These are phyloP conservation scores for Alethe castanea DNA, from an alignment of 2,113 vertebrate species.

Conservation along the genomic window DNA sequence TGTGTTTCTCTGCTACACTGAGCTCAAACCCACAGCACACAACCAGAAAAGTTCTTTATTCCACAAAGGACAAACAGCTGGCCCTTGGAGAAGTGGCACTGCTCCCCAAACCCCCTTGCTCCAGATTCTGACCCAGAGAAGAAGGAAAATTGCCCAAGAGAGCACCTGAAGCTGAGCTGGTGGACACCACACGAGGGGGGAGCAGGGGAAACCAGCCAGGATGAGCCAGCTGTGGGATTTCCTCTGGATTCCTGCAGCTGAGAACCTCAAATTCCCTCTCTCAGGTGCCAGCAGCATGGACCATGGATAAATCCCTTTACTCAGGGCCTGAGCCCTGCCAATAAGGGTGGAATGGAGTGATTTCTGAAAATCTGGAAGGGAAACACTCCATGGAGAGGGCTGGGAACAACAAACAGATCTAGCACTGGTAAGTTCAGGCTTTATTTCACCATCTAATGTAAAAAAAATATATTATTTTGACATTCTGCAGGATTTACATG, in stretches of 20 bases:
- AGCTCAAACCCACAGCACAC: background rate
- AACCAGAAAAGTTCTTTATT: background rate
- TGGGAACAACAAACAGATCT: background rate
- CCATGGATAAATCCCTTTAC: background rate
- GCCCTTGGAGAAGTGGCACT: background rate
- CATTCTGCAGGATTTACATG: background rate
- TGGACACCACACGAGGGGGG: fast-evolving
- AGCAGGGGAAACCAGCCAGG: background rate
- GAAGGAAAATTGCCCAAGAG: background rate
- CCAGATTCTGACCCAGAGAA: background rate
- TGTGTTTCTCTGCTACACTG: background rate
- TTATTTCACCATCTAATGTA: background rate
- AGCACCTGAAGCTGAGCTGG: background rate
- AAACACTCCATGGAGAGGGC: background rate
- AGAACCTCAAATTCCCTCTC: background rate
- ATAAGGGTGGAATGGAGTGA: background rate
- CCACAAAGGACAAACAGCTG: background rate
- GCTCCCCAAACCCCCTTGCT: background rate
- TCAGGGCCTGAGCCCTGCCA: background rate
- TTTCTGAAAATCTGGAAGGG: background rate
- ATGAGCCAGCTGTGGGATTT: background rate
- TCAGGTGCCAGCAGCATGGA: background rate
- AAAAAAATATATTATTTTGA: background rate
- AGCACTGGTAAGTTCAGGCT: background rate
- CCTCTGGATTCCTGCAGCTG: background rate